phyloP scores from a whole-genome alignment of 1,140 invertebrate genomes.

The Bursaphelenchus mucronatus region DNA sequence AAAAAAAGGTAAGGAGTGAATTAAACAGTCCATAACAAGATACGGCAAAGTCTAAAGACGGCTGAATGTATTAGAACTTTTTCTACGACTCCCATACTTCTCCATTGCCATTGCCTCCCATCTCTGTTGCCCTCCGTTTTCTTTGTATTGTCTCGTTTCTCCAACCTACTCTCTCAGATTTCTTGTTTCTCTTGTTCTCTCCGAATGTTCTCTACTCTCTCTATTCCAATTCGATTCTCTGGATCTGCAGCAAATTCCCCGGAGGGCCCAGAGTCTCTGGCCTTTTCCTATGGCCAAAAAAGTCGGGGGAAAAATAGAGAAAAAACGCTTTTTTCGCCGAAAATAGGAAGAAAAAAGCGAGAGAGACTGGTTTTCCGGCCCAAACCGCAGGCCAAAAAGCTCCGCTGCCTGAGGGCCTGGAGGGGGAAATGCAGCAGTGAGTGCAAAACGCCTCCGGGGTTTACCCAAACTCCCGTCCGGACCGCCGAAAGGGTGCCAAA shows the following conservation, averaged over 20 bases:
- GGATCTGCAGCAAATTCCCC: slow-evolving; percentile 10
- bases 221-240: slow-evolving; percentile 7
- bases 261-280: not conserved
- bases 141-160: no score
- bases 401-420: no score
- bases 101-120: not conserved
- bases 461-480: no score
- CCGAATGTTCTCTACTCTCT: slow-evolving; percentile 8
- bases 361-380: not conserved
- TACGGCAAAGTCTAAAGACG: no score
- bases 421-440: no score
- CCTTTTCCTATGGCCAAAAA: not conserved
- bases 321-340: no score
- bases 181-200: slow-evolving; percentile 16
- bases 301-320: slow-evolving; percentile 1
- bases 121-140: not conserved
- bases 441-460: no score
- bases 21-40: no score
- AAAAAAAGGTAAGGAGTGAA: no score
- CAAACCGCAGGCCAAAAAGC: not conserved
- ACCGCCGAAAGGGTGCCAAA: no score
- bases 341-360: not conserved
- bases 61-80: no score
- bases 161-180: not conserved
- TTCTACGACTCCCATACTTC: not conserved